These are phyloP conservation scores for Phasianus colchicus DNA, from an alignment of 2,113 vertebrate species.

Conservation along the genomic window DNA sequence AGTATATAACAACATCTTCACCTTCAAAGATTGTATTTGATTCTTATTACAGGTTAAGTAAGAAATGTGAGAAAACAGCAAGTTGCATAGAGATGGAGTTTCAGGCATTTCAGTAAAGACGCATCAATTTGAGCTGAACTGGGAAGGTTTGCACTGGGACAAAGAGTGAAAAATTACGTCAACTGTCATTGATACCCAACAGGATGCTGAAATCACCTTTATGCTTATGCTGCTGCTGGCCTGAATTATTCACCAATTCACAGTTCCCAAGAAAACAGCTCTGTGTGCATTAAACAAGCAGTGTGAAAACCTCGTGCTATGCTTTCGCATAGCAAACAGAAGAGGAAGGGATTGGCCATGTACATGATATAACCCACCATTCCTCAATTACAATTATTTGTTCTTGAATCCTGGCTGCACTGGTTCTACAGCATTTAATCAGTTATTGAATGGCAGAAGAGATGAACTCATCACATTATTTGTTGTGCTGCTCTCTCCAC, in stretches of 20 bases:
- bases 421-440: background rate
- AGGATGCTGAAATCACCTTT: slow-evolving; percentile 14
- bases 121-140: background rate
- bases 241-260: background rate
- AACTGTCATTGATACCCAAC: background rate
- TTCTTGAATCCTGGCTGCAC: background rate
- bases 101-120: background rate
- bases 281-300: background rate
- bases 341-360: background rate
- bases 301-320: background rate
- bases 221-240: background rate
- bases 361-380: background rate
- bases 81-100: background rate
- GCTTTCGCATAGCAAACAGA: background rate
- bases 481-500: background rate
- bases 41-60: background rate
- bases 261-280: background rate
- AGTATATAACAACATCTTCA: background rate
- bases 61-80: background rate
- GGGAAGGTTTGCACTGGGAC: background rate
- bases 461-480: background rate
- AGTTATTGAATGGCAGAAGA: background rate
- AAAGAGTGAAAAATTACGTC: slow-evolving; percentile 5
- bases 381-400: background rate
- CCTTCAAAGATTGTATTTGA: background rate